Evolutionary conservation across 2,888 invertebrate genomes (phyloP), one percentile per base, ranked within the genome.

Genomic region (Acleris holmiana): DNA sequence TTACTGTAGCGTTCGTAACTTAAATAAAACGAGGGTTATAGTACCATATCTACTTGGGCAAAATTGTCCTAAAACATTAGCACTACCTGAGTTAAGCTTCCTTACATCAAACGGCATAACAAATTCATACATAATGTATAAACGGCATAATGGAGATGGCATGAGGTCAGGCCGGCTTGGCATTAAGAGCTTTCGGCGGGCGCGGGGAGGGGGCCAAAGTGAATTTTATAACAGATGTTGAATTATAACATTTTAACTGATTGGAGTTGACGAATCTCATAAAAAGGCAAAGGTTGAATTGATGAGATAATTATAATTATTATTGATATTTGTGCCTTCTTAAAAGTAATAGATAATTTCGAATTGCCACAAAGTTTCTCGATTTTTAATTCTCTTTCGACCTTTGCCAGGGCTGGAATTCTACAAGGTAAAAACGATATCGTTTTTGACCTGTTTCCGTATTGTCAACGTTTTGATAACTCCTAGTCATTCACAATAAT

Each of bases 41-140:
- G 71, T 69, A 66, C 69, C 75, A 74, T 77, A 75, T 76, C 76
- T 68, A 60, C 65, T 65, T 49, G 73, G 61, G 66, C 68, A 75
- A 83, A 82, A 82, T 84, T 82, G 76, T 84, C 84, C 82, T 79
- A 79, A 84, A 86, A 84, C 85, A 83, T 80, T 83, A 79, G 82
- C 84, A 87, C 88, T 91, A 90, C 89, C 89, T 88, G 86, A 82
- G 82, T 84, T 86, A 84, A 85, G 88, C 92, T 89, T 89, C 89
- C 90, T 91, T 88, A 91, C 91, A 91, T 92, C 91, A 92, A 92
- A 91, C 88, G 84, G 91, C 91, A 91, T 91, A 91, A 90, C 89
- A 91, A 89, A 91, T 89, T 92, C 91, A 92, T 91, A 91, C 91
- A 92, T 92, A 82, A 91, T 92, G 91, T 91, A 92, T 91, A 89